Evolutionary conservation across 2,888 invertebrate genomes (phyloP), one percentile per base, ranked within the genome.

Genomic region (Nomada goodeniana): DNA sequence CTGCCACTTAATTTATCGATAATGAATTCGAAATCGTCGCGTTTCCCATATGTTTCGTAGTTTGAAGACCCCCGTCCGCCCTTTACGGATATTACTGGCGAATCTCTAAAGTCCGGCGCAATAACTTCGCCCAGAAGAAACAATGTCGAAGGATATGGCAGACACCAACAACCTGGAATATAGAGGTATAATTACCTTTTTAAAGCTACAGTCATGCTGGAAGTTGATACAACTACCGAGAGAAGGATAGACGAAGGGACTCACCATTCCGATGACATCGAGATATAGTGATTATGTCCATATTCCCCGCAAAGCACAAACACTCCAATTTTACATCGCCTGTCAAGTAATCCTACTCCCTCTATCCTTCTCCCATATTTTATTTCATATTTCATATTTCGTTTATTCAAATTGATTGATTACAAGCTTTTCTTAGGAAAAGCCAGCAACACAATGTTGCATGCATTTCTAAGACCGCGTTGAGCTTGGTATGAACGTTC

Each of bases 181-280:
- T 76, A 75, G 63, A 57, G n/a, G 53, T 26, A 29, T 50, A 70
- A 64, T 42, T 10, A 47, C 15, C 47, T 65, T 63, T 11, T 59
- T 70, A 53, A 69, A 59, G 18, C 29, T 57, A 50, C 13, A 26
- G 44, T n/a, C 26, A 61, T 68, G 44, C 65, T 65, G 47, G 47
- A 59, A 80, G 69, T 44, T 80, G 83, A 86, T 88, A 83, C 84
- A 88, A 89, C 90, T 91, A 91, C 89, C 90, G 93, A 93, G 93
- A 93, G 93, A 93, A 93, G 93, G 93, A 93, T 91, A 93, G 93
- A 93, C 92, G 92, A 93, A 93, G 92, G 88, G 92, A 93, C 93
- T 93, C 93, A 93, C 93, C 93, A 86, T 90, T 89, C 79, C 76
- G 90, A 90, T 90, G 91, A 88, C 85, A 83, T 80, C 80, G 44